phyloP scores from a whole-genome alignment of 1,140 invertebrate species.

The Drosophila funebris region DNA sequence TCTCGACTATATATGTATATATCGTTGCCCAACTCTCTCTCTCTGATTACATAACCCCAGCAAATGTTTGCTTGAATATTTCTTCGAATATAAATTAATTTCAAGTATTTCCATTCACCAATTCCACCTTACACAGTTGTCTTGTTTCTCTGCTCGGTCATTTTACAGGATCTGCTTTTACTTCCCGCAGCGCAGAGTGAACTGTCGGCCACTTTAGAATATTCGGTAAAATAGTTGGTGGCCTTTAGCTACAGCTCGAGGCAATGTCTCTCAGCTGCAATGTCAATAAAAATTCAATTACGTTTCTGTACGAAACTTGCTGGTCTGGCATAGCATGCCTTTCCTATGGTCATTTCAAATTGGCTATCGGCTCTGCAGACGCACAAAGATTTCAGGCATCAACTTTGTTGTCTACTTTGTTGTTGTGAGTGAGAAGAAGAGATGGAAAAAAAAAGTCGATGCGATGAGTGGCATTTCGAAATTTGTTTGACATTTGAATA shows the following conservation, averaged over 20 bases:
- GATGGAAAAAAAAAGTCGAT: background rate
- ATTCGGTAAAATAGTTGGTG: constrained; percentile 20
- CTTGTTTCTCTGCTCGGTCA: constrained; percentile 12
- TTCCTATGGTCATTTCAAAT: constrained; percentile 70
- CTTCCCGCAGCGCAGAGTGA: background rate
- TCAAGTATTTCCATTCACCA: constrained; percentile 43
- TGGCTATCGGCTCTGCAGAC: constrained; percentile 38
- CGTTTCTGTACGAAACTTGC: constrained; percentile 48
- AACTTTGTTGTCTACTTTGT: constrained; percentile 57
- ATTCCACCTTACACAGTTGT: constrained; percentile 18
- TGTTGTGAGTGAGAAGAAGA: background rate
- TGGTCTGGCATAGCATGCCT: constrained; percentile 40
- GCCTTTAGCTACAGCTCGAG: constrained; percentile 8
- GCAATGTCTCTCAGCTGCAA: constrained; percentile 43
- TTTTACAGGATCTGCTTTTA: constrained; percentile 17
- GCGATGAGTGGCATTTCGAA: constrained; percentile 44
- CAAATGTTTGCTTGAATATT: constrained; percentile 20
- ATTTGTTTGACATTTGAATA: constrained; percentile 68
- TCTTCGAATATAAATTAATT: constrained; percentile 61
- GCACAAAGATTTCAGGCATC: constrained; percentile 42
- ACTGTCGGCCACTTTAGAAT: background rate
- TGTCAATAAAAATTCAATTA: constrained; percentile 82
- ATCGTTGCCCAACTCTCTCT: too few relatives aligned
- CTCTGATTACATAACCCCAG: too few relatives aligned
- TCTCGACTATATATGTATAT: too few relatives aligned